Percentiles rank a stretch among this genome's conserved stretches.
phyloP scores from a whole-genome alignment of 2,888 invertebrate species.

The Trissolcus japonicus region DNA sequence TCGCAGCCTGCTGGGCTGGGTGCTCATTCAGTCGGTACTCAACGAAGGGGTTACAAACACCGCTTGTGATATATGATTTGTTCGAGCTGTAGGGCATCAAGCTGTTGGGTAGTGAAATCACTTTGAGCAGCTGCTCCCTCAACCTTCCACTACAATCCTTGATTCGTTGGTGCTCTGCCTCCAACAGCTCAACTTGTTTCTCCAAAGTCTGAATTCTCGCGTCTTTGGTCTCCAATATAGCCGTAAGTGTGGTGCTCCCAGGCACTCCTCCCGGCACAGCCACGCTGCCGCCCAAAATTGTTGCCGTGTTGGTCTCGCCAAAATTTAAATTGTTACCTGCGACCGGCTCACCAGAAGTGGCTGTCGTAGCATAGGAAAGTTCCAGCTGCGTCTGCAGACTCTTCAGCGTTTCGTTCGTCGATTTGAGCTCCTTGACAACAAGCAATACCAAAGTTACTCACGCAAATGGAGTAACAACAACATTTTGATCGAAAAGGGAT shows the following conservation, averaged over 20 bases:
- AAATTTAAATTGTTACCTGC: conserved; percentile 65
- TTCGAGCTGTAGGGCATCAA: conserved; percentile 66
- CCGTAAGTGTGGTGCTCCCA: conserved; percentile 84
- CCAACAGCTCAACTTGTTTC: conserved; percentile 88
- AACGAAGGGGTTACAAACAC: conserved; percentile 72
- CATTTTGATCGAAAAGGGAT: conserved; percentile 18
- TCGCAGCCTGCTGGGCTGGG: conserved; percentile 63
- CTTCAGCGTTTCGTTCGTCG: conserved; percentile 89
- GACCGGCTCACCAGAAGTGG: conserved; percentile 74
- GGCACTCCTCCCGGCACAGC: conserved; percentile 77
- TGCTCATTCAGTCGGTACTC: conserved; percentile 71
- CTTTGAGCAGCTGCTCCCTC: conserved; percentile 71
- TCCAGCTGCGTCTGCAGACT: conserved; percentile 88
- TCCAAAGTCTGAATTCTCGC: conserved; percentile 91
- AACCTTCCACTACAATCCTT: conserved; percentile 76
- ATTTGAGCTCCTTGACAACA: conserved; percentile 85
- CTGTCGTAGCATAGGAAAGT: conserved; percentile 82
- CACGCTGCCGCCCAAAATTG: conserved; percentile 72
- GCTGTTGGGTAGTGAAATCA: conserved; percentile 69
- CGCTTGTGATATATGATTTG: conserved; percentile 70
- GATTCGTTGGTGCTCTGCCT: conserved; percentile 84
- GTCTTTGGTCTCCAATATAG: conserved; percentile 90
- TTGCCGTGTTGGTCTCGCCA: conserved; percentile 63
- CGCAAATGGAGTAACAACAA: conserved; percentile 58
- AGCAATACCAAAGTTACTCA: conserved; percentile 72